Base-by-base conservation (phyloP, 2,113 vertebrate species). In the Albula goreensis region DNA sequence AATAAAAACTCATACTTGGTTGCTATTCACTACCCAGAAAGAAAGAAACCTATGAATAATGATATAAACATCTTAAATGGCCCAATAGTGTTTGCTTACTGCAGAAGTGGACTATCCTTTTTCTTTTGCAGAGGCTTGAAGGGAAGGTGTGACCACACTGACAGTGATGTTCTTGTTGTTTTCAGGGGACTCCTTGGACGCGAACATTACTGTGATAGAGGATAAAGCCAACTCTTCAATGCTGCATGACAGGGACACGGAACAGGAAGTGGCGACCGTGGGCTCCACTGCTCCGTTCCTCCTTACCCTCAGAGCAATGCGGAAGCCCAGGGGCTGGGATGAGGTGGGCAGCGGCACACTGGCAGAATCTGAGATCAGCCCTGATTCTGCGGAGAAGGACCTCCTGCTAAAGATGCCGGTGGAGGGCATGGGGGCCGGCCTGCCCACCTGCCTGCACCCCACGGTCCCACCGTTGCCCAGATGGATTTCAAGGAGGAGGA, bases 331-430 rank as follows among this genome's bases (percentile, higher is more conserved):
- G 4, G 91, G 91, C 49, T 88, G 91, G 22, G 97, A 97, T 86
- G 96, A 95, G 10, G 90, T 90, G 4, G 95, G 95, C 17, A 97
- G 95, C 12, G 53, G 90, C 86, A 86, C 88, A 66, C 89, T 90
- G 91, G 85, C 2, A 83, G 0, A 56, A 4, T 82, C 56, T 0
- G 90, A 84, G 22, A 91, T 95, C 41, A 91, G 91, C 25, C 92
- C 92, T 0, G 91, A 93, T 88, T 93, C 94, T 0, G 93, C 94
- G 0, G 94, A 96, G 85, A 88, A 90, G 1, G 93, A 96, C 78
- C 94, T 93, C 85, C 93, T 93, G 50, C 92, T 93, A 0, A 92
- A 92, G 52, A 91, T 92, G 25, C 90, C 85, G 9, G 52, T 87
- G 6, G 89, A 89, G 52, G 89, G 84, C 60, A 78, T 91, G n/a